These are phyloP conservation scores for Alectura lathami DNA, from an alignment of 2,113 vertebrate genomes.

Conservation along the genomic window DNA sequence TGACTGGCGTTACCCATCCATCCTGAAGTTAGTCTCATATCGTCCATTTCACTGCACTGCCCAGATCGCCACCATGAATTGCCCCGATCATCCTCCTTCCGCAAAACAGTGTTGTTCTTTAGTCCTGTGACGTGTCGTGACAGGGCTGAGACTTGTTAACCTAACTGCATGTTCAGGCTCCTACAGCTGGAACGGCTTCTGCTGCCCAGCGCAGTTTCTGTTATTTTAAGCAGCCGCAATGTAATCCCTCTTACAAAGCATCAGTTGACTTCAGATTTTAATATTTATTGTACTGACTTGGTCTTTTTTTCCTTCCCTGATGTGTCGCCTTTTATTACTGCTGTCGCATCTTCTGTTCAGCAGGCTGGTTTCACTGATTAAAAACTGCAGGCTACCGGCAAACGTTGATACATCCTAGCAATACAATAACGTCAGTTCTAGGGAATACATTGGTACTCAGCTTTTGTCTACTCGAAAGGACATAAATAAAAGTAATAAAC, in stretches of 20 bases:
- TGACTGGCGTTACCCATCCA: background rate
- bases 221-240: background rate
- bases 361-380: background rate
- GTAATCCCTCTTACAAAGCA: background rate
- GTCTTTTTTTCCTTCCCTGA: fast-evolving
- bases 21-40: background rate
- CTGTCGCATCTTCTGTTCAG: background rate
- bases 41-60: background rate
- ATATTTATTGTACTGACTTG: background rate
- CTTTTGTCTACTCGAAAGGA: background rate
- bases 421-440: background rate
- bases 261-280: background rate
- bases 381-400: background rate
- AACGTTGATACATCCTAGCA: background rate
- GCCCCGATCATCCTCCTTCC: background rate
- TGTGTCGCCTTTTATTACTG: background rate
- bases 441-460: background rate
- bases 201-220: background rate
- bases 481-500: background rate
- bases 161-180: background rate
- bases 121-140: background rate
- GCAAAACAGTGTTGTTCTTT: background rate
- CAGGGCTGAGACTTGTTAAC: background rate
- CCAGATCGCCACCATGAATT: background rate
- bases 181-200: background rate